Evolutionary conservation across 2,888 invertebrate species (phyloP).

Genomic region (Parelbella ahira): DNA sequence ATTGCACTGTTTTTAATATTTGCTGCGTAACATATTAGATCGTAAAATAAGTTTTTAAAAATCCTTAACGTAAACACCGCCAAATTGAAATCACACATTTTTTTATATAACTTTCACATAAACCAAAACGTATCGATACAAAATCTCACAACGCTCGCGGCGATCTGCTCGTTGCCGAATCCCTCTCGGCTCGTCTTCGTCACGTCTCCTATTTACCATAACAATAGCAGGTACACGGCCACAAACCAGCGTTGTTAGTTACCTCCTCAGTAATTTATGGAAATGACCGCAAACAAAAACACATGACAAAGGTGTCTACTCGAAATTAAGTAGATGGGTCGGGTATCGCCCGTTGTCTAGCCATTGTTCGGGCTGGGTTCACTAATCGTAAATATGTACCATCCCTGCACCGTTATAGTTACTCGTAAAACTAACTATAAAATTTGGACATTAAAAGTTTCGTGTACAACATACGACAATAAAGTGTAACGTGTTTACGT

Average conservation of each 20-base stretch:
- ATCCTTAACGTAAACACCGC: no score
- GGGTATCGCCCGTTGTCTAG: constrained; percentile 63
- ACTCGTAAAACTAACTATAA: constrained; percentile 16
- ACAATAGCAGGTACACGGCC: constrained; percentile 71
- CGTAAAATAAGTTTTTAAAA: no score
- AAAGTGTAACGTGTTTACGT: constrained; percentile 4
- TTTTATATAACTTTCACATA: no score
- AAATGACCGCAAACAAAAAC: constrained; percentile 77
- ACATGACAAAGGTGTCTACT: constrained; percentile 77
- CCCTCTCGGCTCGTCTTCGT: constrained; percentile 56
- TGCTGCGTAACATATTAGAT: no score
- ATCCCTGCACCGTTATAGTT: constrained; percentile 37
- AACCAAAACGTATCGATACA: constrained; percentile 21
- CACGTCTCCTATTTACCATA: constrained; percentile 69
- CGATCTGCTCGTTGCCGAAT: constrained; percentile 52
- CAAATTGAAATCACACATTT: no score
- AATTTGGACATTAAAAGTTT: constrained; percentile 9
- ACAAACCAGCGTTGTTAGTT: constrained; percentile 40
- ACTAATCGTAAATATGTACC: constrained; percentile 70
- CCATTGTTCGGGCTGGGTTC: constrained; percentile 51
- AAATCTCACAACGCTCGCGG: constrained; percentile 26
- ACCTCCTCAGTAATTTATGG: constrained; percentile 75
- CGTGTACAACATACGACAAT: constrained; percentile 3
- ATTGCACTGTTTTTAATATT: no score
- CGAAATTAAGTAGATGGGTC: constrained; percentile 76